Conservation (phyloP, 2,113 vertebrate genomes). For the Syngnathus typhle region DNA sequence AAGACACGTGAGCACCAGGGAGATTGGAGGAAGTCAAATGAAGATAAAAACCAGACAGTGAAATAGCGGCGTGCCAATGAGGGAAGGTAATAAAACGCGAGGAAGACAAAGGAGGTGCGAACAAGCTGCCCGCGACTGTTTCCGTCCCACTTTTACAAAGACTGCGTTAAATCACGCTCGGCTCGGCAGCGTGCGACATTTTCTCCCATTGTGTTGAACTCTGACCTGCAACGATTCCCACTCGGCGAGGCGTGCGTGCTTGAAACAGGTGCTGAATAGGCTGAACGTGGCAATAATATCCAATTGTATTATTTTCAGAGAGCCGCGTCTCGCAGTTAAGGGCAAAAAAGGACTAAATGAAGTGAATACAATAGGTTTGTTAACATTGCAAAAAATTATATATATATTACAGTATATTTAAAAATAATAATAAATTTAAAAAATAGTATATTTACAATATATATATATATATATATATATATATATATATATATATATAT, state of each 20-base stretch:
- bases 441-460: too few species aligned
- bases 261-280: slow-evolving; percentile 3
- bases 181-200: slow-evolving; percentile 27
- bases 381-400: neutral
- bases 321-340: neutral
- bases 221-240: slow-evolving; percentile 20
- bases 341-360: slow-evolving; percentile 1
- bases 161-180: slow-evolving; percentile 45
- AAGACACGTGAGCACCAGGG: neutral
- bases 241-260: neutral
- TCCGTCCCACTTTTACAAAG: slow-evolving; percentile 58
- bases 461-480: too few species aligned
- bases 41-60: slow-evolving; percentile 11
- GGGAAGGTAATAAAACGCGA: slow-evolving; percentile 7
- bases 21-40: slow-evolving; percentile 8
- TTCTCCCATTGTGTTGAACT: slow-evolving; percentile 9
- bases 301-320: neutral
- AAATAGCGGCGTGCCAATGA: slow-evolving; percentile 1
- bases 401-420: too few species aligned
- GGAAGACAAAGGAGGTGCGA: slow-evolving; percentile 18
- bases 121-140: slow-evolving; percentile 33
- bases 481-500: too few species aligned
- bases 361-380: slow-evolving; percentile 11
- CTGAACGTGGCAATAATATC: neutral
- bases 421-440: too few species aligned